Percentiles rank a stretch among this genome's conserved stretches.
phyloP scores from a whole-genome alignment of 2,888 invertebrate genomes.

The Drosophila infuscata region DNA sequence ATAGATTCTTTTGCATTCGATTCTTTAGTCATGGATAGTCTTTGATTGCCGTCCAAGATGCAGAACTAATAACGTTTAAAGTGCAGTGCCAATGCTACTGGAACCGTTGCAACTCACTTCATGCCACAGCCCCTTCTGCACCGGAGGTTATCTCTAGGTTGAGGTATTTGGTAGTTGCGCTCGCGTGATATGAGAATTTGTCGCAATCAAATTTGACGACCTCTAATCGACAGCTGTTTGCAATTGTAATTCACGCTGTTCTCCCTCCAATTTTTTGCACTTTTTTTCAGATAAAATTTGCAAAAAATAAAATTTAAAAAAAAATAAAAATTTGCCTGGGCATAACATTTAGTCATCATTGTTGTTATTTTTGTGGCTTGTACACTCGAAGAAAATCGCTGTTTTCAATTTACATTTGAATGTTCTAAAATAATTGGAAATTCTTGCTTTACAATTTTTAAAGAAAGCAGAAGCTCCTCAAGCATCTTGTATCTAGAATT shows the following conservation, averaged over 20 bases:
- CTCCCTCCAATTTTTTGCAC: slow-evolving; percentile 10
- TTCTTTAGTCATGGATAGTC: not conserved
- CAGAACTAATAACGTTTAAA: not conserved
- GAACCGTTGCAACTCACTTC: not conserved
- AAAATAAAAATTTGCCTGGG: not conserved
- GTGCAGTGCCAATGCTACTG: slow-evolving; percentile 1
- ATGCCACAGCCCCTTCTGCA: not conserved
- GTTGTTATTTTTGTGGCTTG: slow-evolving; percentile 18
- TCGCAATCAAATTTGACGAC: slow-evolving; percentile 63
- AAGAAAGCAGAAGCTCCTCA: not conserved
- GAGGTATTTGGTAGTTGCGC: slow-evolving; percentile 7
- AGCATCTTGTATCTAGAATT: not conserved
- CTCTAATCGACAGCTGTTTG: slow-evolving; percentile 70
- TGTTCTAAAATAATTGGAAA: not conserved
- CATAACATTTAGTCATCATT: slow-evolving; percentile 1
- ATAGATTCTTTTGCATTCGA: not conserved
- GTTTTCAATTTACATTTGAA: too few relatives aligned
- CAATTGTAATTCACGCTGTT: slow-evolving; percentile 63
- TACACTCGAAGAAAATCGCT: not conserved
- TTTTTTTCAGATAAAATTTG: slow-evolving; percentile 51
- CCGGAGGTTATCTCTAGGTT: not conserved
- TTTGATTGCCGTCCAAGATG: not conserved
- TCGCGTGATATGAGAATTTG: slow-evolving; percentile 56
- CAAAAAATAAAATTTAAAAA: slow-evolving; percentile 24
- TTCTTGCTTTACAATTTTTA: not conserved